These are phyloP conservation scores for Gorilla gorilla DNA, from an alignment of 2,113 vertebrate genomes.

Conservation along the genomic window DNA sequence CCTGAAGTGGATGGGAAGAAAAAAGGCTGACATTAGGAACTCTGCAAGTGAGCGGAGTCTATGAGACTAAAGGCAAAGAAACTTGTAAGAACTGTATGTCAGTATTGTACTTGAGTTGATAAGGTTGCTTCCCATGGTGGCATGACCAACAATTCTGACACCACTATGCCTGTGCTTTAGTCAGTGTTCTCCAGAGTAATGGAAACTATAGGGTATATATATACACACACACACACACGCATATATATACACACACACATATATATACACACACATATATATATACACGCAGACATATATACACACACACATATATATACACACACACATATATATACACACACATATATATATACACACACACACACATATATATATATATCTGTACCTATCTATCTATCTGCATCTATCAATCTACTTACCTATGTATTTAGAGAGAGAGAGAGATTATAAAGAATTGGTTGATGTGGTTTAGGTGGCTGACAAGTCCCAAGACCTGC, in stretches of 20 bases:
- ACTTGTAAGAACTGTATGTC: not conserved
- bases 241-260: not conserved
- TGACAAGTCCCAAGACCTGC: not conserved
- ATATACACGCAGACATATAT: too few species aligned
- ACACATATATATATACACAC: not conserved
- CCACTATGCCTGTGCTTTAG: too few species aligned
- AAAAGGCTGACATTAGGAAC: not conserved
- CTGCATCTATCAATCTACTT: too few species aligned
- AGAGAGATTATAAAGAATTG: not conserved
- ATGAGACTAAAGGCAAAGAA: not conserved
- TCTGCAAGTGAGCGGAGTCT: not conserved
- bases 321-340: too few species aligned
- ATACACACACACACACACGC: rapidly evolving
- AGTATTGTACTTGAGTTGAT: not conserved
- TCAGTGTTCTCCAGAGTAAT: not conserved
- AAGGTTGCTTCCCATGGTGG: not conserved
- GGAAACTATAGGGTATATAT: not conserved
- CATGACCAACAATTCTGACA: not conserved
- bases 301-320: rapidly evolving
- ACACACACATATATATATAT: too few species aligned
- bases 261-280: not conserved
- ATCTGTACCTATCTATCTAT: too few species aligned
- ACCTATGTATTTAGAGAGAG: too few species aligned
- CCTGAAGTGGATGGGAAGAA: not conserved
- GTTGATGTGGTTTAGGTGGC: not conserved